A percentile compares a stretch with the other conserved stretches of the same genome.
These are phyloP conservation scores for Thunnus maccoyii DNA, from an alignment of 2,113 vertebrate genomes.

Conservation along the genomic window DNA sequence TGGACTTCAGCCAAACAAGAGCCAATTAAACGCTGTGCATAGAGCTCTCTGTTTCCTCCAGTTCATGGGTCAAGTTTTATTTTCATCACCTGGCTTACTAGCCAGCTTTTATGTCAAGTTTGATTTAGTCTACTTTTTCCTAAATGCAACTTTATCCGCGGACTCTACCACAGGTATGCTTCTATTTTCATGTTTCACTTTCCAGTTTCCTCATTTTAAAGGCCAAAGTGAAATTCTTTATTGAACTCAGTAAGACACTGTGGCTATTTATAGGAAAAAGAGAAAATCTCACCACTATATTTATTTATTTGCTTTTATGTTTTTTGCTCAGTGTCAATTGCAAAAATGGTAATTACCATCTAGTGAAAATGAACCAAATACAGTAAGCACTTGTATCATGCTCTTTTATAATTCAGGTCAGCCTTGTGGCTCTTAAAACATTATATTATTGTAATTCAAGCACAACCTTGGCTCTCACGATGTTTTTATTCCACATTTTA, in stretches of 20 bases:
- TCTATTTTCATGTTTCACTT: conserved; percentile 5
- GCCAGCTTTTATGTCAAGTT: conserved; percentile 30
- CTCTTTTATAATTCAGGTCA: conserved; percentile 36
- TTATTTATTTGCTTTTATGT: not conserved
- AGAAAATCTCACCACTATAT: not conserved
- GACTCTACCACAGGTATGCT: not conserved
- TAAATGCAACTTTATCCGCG: conserved; percentile 20
- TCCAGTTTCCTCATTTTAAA: conserved; percentile 3
- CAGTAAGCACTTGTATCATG: not conserved
- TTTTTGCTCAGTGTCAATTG: not conserved
- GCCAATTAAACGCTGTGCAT: conserved; percentile 9
- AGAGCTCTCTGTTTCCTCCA: conserved; percentile 6
- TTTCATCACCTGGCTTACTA: not conserved
- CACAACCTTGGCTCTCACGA: conserved; percentile 21
- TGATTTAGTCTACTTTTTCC: conserved; percentile 29
- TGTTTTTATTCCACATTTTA: conserved; percentile 45
- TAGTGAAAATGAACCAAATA: conserved; percentile 6
- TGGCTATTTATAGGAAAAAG: not conserved
- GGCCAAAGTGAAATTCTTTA: not conserved
- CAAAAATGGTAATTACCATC: not conserved
- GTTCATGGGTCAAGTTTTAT: conserved; percentile 10
- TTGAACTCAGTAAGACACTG: not conserved
- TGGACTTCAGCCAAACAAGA: conserved; percentile 5
- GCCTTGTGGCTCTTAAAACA: conserved; percentile 26
- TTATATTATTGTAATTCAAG: conserved; percentile 25